phyloP scores from a whole-genome alignment of 2,113 vertebrate species.

The Oncorhynchus clarkii region DNA sequence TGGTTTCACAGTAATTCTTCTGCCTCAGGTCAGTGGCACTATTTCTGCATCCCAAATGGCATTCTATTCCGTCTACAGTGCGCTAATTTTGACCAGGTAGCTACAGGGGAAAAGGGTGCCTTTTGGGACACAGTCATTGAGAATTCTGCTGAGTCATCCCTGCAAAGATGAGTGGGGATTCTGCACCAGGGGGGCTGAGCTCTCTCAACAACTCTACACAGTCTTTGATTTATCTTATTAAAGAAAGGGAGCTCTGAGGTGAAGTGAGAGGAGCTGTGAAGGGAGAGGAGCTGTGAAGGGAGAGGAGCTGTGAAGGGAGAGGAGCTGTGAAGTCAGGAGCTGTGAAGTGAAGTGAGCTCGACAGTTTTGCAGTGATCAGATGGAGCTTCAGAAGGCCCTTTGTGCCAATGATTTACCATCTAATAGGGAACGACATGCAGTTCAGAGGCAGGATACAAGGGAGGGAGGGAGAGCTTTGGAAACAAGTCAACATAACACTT shows the following conservation, averaged over 20 bases:
- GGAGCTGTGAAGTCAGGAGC: too few species aligned
- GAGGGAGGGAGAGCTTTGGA: background rate
- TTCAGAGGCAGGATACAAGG: background rate
- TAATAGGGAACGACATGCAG: background rate
- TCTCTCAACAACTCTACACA: background rate
- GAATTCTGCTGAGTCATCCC: background rate
- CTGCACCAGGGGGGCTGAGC: background rate
- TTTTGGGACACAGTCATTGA: background rate
- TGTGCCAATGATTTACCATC: background rate
- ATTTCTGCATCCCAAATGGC: too few species aligned
- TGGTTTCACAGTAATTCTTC: background rate
- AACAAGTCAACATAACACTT: constrained; percentile 3
- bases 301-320: too few species aligned
- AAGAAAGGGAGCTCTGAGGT: too few species aligned
- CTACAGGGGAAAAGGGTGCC: too few species aligned
- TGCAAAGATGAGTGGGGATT: background rate
- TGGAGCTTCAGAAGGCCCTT: background rate
- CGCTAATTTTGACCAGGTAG: too few species aligned
- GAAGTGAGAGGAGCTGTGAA: too few species aligned
- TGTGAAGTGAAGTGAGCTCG: background rate
- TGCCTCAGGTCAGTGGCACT: background rate
- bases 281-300: too few species aligned
- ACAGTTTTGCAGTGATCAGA: constrained; percentile 10
- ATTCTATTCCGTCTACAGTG: too few species aligned
- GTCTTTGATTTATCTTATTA: background rate